phyloP scores from a whole-genome alignment of 2,797 vertebrate genomes.

The Anisognathus igniventris region DNA sequence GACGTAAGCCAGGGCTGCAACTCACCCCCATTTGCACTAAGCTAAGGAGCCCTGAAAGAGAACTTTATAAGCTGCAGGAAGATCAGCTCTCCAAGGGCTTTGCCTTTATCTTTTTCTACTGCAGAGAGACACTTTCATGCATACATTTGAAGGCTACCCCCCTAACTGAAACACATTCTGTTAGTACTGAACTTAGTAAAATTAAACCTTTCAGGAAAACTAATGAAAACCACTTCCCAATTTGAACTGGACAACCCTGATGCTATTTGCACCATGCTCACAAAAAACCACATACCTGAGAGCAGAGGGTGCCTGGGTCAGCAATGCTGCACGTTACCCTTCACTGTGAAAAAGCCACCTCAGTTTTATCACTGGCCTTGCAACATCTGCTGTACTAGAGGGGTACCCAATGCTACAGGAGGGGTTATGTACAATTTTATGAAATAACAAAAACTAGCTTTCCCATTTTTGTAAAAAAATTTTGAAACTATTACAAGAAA shows the following conservation, averaged over 20 bases:
- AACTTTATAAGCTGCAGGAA: not conserved
- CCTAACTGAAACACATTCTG: not conserved
- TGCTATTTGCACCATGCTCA: not conserved
- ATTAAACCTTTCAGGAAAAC: not conserved
- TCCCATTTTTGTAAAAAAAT: not conserved
- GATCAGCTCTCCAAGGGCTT: not conserved
- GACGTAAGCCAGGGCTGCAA: accelerated
- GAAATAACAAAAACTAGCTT: not conserved
- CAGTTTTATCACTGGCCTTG: not conserved
- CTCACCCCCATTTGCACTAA: not conserved
- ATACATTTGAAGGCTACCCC: not conserved
- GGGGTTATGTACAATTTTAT: not conserved
- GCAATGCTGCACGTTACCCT: accelerated
- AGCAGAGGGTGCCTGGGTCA: not conserved
- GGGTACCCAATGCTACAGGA: not conserved
- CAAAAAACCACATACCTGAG: accelerated
- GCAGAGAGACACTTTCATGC: not conserved
- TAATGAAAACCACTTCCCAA: not conserved
- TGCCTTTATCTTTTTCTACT: not conserved
- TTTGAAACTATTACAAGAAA: not conserved
- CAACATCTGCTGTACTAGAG: not conserved
- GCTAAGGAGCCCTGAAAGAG: not conserved
- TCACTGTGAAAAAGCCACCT: not conserved
- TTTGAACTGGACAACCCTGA: not conserved
- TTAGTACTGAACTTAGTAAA: not conserved